Percentiles rank a stretch among this genome's conserved stretches.
Conservation (phyloP, 2,888 invertebrate genomes). For the Leptopilina myrica region DNA sequence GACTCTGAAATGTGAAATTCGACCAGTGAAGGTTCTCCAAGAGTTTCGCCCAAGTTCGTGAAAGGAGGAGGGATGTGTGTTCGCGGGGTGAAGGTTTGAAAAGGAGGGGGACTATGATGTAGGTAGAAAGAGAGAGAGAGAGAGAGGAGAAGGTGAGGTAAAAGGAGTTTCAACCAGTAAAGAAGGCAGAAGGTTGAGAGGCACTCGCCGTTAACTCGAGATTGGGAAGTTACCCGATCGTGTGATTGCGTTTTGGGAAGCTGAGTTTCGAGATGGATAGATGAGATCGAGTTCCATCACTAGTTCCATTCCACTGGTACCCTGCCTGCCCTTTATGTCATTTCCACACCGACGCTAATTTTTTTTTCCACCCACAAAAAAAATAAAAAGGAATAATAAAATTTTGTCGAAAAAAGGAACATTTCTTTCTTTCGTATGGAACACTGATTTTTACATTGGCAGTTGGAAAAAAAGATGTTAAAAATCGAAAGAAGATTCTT, state of each 20-base stretch:
- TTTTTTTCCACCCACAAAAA: neutral
- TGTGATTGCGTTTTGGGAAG: constrained; percentile 66
- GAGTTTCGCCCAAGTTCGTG: constrained; percentile 7
- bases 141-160: neutral
- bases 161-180: constrained; percentile 33
- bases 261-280: constrained; percentile 44
- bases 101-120: constrained; percentile 13
- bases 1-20: constrained; percentile 32
- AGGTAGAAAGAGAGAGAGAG: constrained; percentile 29
- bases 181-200: constrained; percentile 58
- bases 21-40: constrained; percentile 10
- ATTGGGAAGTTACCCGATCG: constrained; percentile 72
- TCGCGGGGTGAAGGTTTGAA: no score
- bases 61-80: neutral
- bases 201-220: constrained; percentile 67
- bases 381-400: no score
- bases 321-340: neutral
- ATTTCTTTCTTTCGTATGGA: no score
- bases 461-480: no score
- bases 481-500: no score
- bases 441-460: no score
- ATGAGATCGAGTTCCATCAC: constrained; percentile 29
- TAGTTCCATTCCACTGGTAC: neutral
- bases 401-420: no score
- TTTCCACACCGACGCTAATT: neutral